phyloP scores from a whole-genome alignment of 2,797 vertebrate species.

The Iguana delicatissima region DNA sequence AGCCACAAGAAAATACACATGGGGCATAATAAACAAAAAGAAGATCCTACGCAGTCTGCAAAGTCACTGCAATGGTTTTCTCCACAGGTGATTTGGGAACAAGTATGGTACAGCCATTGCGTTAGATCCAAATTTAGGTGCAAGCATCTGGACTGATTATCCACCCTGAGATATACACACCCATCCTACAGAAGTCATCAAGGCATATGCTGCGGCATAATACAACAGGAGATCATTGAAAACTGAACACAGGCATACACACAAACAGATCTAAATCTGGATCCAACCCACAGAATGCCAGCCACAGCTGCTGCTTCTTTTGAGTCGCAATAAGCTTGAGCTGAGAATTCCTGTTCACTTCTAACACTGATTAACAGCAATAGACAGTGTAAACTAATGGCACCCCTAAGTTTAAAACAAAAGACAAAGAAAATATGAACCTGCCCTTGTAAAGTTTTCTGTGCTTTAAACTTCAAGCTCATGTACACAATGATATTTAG shows the following conservation, averaged over 20 bases:
- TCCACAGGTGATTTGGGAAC: background rate
- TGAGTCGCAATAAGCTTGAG: background rate
- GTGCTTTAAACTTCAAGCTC: background rate
- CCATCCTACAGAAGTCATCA: background rate
- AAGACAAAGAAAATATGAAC: background rate
- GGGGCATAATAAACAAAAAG: background rate
- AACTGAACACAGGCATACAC: background rate
- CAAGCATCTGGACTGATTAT: background rate
- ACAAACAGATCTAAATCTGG: background rate
- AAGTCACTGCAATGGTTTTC: background rate
- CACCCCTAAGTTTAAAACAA: background rate
- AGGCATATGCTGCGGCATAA: too few relatives aligned
- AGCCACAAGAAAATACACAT: background rate
- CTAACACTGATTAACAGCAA: background rate
- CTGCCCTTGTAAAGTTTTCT: background rate
- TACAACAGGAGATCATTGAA: background rate
- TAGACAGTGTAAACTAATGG: background rate
- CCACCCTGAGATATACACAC: background rate
- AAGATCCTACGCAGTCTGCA: background rate
- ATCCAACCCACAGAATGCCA: background rate
- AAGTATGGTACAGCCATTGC: background rate
- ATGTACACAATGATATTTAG: background rate
- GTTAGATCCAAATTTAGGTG: background rate
- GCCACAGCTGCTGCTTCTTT: background rate
- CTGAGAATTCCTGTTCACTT: background rate